These are phyloP conservation scores for Cephalopterus ornatus DNA, from an alignment of 2,113 vertebrate genomes.

Conservation along the genomic window DNA sequence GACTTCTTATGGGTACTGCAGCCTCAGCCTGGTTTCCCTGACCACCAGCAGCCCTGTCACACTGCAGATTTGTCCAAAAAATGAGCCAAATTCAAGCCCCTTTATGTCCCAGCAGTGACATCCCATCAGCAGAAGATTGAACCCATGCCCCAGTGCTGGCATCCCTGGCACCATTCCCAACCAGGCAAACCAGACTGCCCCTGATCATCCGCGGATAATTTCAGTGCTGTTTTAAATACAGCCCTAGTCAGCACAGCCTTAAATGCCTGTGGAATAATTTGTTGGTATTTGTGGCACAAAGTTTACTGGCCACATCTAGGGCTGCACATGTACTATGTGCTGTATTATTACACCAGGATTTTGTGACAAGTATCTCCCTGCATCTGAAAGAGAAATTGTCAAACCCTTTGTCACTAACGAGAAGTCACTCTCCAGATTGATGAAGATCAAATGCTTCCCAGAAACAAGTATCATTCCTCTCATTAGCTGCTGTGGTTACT, in stretches of 20 bases:
- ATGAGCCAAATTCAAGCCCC: neutral
- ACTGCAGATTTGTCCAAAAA: neutral
- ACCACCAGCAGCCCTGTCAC: neutral
- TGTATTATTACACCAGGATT: neutral
- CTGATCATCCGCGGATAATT: accelerated
- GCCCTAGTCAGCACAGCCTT: neutral
- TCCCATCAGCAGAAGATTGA: neutral
- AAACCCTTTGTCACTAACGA: neutral
- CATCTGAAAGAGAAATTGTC: neutral
- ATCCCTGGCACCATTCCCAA: neutral
- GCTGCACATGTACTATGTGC: neutral
- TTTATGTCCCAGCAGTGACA: neutral
- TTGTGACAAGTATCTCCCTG: neutral
- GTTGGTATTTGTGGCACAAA: neutral
- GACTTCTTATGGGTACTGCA: neutral
- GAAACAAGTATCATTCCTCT: neutral
- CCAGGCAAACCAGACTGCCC: neutral
- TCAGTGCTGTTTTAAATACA: neutral
- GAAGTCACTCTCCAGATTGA: neutral
- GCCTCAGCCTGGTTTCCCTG: neutral
- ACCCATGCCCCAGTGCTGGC: neutral
- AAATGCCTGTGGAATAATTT: neutral
- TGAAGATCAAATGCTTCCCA: slow-evolving; percentile 34
- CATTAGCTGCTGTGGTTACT: neutral
- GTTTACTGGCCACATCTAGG: neutral